Evolutionary conservation across 2,113 vertebrate genomes (phyloP).

Genomic region (Centrocercus urophasianus): DNA sequence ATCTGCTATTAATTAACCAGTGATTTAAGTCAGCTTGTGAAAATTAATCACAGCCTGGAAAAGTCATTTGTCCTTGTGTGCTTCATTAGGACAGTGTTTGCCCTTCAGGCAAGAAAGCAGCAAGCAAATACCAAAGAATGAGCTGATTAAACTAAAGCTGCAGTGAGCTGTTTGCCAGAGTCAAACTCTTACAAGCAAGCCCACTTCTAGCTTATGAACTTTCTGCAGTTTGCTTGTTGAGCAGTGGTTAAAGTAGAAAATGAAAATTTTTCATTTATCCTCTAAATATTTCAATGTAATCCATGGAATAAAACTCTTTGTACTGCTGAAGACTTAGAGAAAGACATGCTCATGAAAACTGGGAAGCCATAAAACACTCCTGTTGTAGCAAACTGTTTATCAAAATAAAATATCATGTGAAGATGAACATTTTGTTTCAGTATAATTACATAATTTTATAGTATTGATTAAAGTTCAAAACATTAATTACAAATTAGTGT

Average conservation of each 20-base stretch:
- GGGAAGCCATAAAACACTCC: not conserved
- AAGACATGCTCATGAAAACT: not conserved
- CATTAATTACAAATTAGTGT: not conserved
- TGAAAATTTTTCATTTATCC: not conserved
- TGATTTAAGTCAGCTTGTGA: conserved; percentile 89
- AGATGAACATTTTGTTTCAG: not conserved
- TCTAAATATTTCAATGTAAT: not conserved
- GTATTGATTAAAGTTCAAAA: not conserved
- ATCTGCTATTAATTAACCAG: conserved; percentile 91
- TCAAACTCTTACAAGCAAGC: not conserved
- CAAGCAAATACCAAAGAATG: conserved; percentile 73
- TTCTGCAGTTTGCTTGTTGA: not conserved
- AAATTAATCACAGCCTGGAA: conserved; percentile 86
- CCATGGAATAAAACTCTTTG: not conserved
- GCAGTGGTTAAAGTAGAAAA: not conserved
- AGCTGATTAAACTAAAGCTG: conserved; percentile 65
- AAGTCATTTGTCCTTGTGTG: conserved; percentile 83
- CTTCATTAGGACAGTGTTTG: conserved; percentile 77
- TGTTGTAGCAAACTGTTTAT: not conserved
- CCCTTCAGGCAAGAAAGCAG: conserved; percentile 75
- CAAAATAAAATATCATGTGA: not conserved
- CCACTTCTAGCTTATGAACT: not conserved
- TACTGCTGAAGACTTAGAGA: not conserved
- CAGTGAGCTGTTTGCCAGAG: conserved; percentile 38
- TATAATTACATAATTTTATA: not conserved